Conservation (phyloP, 2,888 invertebrate genomes). For the Lydus trimaculatus region DNA sequence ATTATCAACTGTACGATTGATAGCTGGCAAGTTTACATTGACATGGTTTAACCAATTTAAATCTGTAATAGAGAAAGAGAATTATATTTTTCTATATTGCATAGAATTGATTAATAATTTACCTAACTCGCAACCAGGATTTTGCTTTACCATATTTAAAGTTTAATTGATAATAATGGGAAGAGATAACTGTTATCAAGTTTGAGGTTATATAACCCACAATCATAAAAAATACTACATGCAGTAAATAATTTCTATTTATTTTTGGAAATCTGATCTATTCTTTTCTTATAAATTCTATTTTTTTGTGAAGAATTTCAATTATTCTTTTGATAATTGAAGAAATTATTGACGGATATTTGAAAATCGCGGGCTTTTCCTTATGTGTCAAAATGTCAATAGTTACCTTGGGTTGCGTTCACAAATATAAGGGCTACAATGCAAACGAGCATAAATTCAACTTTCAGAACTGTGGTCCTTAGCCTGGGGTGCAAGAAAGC, state of each 20-base stretch:
- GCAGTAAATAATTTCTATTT: not conserved
- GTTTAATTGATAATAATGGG: not conserved
- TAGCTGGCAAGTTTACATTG: slow-evolving; percentile 65
- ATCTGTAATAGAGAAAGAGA: slow-evolving; percentile 52
- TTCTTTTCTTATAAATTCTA: too few species aligned
- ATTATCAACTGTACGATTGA: slow-evolving; percentile 64
- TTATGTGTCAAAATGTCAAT: too few species aligned
- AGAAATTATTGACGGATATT: too few species aligned
- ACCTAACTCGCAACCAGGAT: slow-evolving; percentile 56
- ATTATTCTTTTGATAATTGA: too few species aligned
- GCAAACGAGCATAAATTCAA: too few species aligned
- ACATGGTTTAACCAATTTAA: slow-evolving; percentile 62
- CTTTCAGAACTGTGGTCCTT: too few species aligned
- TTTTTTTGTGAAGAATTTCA: too few species aligned
- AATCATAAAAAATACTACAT: not conserved
- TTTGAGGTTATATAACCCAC: not conserved
- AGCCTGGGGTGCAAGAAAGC: too few species aligned
- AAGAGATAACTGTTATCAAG: not conserved
- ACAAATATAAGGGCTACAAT: too few species aligned
- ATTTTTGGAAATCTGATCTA: not conserved
- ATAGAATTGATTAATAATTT: slow-evolving; percentile 19
- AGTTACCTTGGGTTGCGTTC: too few species aligned
- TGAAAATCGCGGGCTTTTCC: too few species aligned
- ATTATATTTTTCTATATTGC: not conserved
- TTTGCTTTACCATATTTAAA: slow-evolving; percentile 40